Base-by-base conservation (phyloP, 1,140 invertebrate genomes). In the Trichonephila inaurata region DNA sequence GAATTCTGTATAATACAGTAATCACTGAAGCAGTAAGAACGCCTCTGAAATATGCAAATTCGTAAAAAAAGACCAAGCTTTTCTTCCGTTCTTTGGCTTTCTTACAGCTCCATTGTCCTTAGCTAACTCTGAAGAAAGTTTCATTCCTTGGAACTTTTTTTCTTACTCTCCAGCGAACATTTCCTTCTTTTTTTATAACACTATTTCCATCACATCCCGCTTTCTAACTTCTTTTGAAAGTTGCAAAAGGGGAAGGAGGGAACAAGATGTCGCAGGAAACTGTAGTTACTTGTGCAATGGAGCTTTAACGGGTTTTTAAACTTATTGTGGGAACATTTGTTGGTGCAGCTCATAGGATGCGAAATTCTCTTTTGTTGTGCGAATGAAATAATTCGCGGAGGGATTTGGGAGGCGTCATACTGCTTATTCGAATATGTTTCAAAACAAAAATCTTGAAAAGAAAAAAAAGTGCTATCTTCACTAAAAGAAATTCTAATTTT, bases 111-210 rank as follows among this genome's bases (percentile, higher is more conserved):
- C 58, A 85, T 85, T 85, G 83, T 61, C 83, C 24, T 51, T 60
- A n/a, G 72, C 58, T 60, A 85, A 61, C n/a, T 19, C 83, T 61
- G 8, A 21, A 85, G 28, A 85, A 85, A 85, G 83, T 85, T 85
- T 85, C n/a, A 58, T 85, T 85, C 83, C 58, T 19, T 28, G 58
- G 83, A 61, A 58, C n/a, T 8, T 85, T 85, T 82, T 85, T 60
- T 60, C 33, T 85, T 61, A 16, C 83, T 85, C 83, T 58, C 58
- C 83, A 85, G 6, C 60, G 83, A 58, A 24, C 83, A 58, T 85
- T 85, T 28, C 44, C 21, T 69, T 69, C 66, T 69, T 69, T 69
- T 12, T 85, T 85, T 85, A 85, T 85, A 58, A 18, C 72, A 40
- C 16, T 85, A 51, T 28, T 21, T 60, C 28, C 83, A 60, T 85